Percentiles rank a stretch among this genome's conserved stretches.
phyloP scores from a whole-genome alignment of 2,797 vertebrate species.

The Arctocebus calabarensis region DNA sequence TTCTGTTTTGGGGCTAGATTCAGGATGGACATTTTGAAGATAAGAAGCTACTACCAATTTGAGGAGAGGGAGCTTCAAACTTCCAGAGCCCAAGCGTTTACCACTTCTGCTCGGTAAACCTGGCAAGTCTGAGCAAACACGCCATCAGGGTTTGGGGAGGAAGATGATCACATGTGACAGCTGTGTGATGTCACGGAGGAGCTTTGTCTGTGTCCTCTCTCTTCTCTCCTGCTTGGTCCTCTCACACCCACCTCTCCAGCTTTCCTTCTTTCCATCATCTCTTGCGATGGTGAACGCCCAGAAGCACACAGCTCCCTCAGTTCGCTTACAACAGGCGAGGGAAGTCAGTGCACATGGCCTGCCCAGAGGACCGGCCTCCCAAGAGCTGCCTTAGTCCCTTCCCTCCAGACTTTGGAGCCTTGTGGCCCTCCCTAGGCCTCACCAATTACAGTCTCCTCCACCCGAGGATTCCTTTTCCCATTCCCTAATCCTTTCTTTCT shows the following conservation, averaged over 20 bases:
- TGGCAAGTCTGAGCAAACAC: neutral
- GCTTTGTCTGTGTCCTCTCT: neutral
- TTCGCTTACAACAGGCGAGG: neutral
- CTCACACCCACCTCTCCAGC: neutral
- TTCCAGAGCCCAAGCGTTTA: neutral
- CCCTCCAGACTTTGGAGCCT: no score
- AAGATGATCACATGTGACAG: neutral
- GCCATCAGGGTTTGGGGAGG: neutral
- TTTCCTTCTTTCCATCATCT: neutral
- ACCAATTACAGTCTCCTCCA: neutral
- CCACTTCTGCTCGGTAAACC: neutral
- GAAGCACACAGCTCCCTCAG: neutral
- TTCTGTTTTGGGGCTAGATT: neutral
- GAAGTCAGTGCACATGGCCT: fast-evolving
- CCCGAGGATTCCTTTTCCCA: neutral
- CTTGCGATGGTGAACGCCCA: neutral
- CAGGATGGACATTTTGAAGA: neutral
- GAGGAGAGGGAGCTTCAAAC: neutral
- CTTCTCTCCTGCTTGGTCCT: neutral
- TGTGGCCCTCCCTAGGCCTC: neutral
- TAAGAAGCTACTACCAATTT: neutral
- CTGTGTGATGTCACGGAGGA: neutral
- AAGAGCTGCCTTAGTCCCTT: neutral
- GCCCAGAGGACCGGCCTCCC: neutral
- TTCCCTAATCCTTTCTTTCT: neutral